Percentiles rank a stretch among this genome's conserved stretches.
Evolutionary conservation across 2,113 vertebrate species (phyloP).

Genomic region (Odocoileus virginianus): DNA sequence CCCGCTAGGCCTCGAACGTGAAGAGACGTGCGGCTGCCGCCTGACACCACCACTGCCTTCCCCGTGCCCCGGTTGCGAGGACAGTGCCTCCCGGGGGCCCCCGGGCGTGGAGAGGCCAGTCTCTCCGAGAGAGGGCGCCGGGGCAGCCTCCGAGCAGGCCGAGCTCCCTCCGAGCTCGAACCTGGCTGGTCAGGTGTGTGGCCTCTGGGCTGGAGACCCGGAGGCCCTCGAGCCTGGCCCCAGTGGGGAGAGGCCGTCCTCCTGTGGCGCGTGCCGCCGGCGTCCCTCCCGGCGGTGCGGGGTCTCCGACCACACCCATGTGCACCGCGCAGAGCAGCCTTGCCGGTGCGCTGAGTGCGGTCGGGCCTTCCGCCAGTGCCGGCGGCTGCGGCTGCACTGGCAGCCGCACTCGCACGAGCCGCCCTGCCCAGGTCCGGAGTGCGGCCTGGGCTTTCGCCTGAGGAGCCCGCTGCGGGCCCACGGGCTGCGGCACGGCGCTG

Average conservation of each 20-base stretch:
- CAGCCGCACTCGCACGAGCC: not conserved
- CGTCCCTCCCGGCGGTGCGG: not conserved
- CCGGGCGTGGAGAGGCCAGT: slow-evolving; percentile 72
- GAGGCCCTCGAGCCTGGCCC: not conserved
- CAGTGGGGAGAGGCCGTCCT: not conserved
- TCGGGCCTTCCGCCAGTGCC: slow-evolving; percentile 38
- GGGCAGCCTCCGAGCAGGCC: slow-evolving; percentile 68
- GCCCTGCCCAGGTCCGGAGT: not conserved
- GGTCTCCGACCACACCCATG: not conserved
- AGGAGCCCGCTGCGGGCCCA: not conserved
- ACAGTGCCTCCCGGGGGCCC: slow-evolving; percentile 65
- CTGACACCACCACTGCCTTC: not conserved
- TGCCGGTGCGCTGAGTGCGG: slow-evolving; percentile 51
- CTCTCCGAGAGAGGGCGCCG: slow-evolving; percentile 80
- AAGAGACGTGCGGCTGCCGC: not conserved
- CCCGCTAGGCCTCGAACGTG: not conserved
- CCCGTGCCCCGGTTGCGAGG: slow-evolving; percentile 76
- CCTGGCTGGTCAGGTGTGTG: not conserved
- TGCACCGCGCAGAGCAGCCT: slow-evolving; percentile 7
- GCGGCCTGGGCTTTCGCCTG: not conserved
- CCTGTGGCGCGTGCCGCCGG: not conserved
- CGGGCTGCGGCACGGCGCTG: not conserved
- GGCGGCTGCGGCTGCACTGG: slow-evolving; percentile 48
- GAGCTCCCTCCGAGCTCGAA: not conserved
- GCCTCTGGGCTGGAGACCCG: fast-evolving